phyloP scores from a whole-genome alignment of 2,113 vertebrate species.

The Benitochromis conjunctus region DNA sequence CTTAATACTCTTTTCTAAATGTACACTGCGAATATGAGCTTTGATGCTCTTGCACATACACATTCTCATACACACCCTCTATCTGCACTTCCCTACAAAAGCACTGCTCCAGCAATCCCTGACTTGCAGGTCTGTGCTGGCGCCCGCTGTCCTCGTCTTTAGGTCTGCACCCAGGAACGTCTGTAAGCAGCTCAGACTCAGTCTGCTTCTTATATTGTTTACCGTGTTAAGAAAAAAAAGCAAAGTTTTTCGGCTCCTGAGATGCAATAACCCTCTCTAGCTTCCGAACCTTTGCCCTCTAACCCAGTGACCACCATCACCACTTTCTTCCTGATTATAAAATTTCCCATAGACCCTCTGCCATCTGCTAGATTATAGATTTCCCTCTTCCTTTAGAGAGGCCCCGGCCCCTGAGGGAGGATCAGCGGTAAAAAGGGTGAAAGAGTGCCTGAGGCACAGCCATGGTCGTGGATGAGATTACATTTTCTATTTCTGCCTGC shows the following conservation, averaged over 20 bases:
- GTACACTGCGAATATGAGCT: conserved; percentile 9
- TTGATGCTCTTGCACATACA: conserved; percentile 25
- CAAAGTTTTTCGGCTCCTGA: background rate
- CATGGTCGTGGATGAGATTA: conserved; percentile 68
- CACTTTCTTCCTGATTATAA: conserved; percentile 57
- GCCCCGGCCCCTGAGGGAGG: conserved; percentile 67
- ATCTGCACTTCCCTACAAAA: conserved; percentile 22
- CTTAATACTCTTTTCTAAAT: background rate
- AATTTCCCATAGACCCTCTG: conserved; percentile 72
- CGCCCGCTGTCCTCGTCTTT: conserved; percentile 9
- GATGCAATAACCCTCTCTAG: conserved; percentile 11
- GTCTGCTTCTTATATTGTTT: conserved; percentile 11
- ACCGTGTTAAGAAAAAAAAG: background rate
- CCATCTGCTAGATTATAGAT: conserved; percentile 79
- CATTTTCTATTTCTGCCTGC: conserved; percentile 71
- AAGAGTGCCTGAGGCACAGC: conserved; percentile 69
- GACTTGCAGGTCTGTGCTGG: conserved; percentile 39
- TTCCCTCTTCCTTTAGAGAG: conserved; percentile 63
- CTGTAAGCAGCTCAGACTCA: conserved; percentile 24
- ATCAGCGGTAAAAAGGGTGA: conserved; percentile 69
- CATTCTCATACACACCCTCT: conserved; percentile 18
- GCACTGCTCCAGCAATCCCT: conserved; percentile 26
- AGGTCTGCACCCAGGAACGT: conserved; percentile 22
- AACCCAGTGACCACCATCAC: conserved; percentile 14
- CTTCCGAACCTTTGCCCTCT: background rate